Conservation (phyloP, 2,888 invertebrate species). For the Smittia aterrima region DNA sequence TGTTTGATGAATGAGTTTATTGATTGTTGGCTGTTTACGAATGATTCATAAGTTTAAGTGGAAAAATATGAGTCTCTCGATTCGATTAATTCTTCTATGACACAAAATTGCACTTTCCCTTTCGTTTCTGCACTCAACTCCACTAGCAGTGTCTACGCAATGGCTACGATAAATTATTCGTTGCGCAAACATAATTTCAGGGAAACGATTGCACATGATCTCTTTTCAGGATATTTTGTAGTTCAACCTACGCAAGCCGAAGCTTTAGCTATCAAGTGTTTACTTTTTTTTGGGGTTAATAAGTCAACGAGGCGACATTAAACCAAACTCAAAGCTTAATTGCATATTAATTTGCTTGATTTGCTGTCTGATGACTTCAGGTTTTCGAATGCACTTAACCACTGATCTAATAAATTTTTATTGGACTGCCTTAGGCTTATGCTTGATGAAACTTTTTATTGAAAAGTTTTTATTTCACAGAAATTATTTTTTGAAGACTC, state of each 20-base stretch:
- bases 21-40: background rate
- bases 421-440: too few relatives aligned
- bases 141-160: background rate
- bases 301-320: background rate
- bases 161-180: background rate
- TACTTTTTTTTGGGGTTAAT: background rate
- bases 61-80: background rate
- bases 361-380: too few relatives aligned
- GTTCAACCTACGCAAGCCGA: background rate
- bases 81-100: background rate
- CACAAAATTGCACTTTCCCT: conserved; percentile 19
- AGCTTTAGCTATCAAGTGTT: background rate
- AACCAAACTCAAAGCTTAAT: too few relatives aligned
- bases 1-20: background rate
- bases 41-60: background rate
- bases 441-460: too few relatives aligned
- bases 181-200: background rate
- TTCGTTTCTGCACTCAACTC: background rate
- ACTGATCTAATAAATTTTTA: too few relatives aligned
- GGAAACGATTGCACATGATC: conserved; percentile 10
- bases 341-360: too few relatives aligned
- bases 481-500: too few relatives aligned
- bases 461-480: too few relatives aligned
- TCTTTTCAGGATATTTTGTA: background rate
- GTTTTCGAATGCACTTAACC: too few relatives aligned